A percentile compares a stretch with the other conserved stretches of the same genome.
These are phyloP conservation scores for Naso thynnoides DNA, from an alignment of 2,797 vertebrate genomes.

Conservation along the genomic window DNA sequence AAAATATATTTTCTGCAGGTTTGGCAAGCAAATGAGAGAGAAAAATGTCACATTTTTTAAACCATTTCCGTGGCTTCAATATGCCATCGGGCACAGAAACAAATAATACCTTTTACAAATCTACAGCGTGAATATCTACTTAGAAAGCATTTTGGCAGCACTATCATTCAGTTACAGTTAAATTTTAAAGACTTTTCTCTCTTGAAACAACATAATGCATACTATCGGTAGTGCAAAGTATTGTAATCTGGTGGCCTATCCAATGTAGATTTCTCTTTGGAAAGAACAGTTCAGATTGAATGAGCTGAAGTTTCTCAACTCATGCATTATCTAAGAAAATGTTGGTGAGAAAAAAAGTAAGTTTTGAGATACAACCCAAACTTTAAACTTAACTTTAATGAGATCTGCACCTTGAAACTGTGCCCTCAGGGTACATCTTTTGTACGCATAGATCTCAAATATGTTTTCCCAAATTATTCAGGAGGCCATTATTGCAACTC, in stretches of 20 bases:
- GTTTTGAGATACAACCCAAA: conserved; percentile 2
- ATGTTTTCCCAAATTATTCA: conserved; percentile 3
- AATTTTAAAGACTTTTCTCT: conserved; percentile 35
- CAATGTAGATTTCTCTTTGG: background rate
- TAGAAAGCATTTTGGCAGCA: conserved; percentile 24
- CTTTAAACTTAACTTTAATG: background rate
- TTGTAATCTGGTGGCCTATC: conserved; percentile 12
- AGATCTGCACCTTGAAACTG: background rate
- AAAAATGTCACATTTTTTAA: conserved; percentile 51
- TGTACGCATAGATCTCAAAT: background rate
- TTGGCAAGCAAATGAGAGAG: conserved; percentile 49
- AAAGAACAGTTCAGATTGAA: conserved; percentile 9
- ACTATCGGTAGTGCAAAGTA: conserved; percentile 43
- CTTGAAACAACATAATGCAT: conserved; percentile 7
- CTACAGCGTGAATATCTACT: conserved; percentile 20
- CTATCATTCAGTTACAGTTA: conserved; percentile 27
- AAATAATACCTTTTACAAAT: conserved; percentile 46
- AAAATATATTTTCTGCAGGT: conserved; percentile 52
- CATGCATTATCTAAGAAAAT: background rate
- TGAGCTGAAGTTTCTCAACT: background rate
- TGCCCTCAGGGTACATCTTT: conserved; percentile 1
- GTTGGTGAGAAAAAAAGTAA: background rate
- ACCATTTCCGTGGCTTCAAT: conserved; percentile 38
- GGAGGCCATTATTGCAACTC: background rate
- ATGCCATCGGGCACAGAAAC: conserved; percentile 27